A percentile compares a stretch with the other conserved stretches of the same genome.
Conservation (phyloP, 2,113 vertebrate species). For the Macroglossus sobrinus region DNA sequence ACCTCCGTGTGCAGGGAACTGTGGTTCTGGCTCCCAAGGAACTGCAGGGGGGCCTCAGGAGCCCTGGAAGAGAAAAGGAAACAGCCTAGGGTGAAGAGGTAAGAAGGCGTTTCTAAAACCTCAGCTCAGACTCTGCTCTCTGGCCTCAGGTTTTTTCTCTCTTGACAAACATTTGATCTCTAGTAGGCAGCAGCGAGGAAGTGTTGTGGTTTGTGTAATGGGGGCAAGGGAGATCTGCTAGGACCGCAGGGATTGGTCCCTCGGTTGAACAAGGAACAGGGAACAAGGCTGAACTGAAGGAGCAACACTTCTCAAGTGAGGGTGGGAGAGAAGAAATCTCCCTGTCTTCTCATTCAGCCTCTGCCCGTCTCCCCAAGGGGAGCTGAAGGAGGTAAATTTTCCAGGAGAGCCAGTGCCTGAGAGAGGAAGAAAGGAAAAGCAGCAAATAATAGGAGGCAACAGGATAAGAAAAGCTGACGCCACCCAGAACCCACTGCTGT, state of each 20-base stretch:
- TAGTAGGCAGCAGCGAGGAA: background rate
- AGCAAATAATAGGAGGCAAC: background rate
- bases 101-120: background rate
- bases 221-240: background rate
- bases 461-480: background rate
- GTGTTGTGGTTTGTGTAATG: rapidly evolving
- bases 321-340: background rate
- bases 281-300: background rate
- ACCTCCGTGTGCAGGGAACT: background rate
- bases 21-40: background rate
- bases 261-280: too few species aligned
- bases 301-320: background rate
- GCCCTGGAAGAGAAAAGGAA: background rate
- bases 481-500: background rate
- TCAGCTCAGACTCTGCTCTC: background rate
- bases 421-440: background rate
- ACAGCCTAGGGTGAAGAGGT: background rate
- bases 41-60: background rate
- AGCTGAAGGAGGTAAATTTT: background rate
- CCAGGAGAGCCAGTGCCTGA: background rate
- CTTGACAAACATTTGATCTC: background rate
- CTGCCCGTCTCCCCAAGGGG: background rate
- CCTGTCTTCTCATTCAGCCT: background rate
- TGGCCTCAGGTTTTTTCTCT: background rate
- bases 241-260: background rate